A percentile compares a stretch with the other conserved stretches of the same genome.
phyloP scores from a whole-genome alignment of 1,140 invertebrate genomes.

The Ruditapes philippinarum region DNA sequence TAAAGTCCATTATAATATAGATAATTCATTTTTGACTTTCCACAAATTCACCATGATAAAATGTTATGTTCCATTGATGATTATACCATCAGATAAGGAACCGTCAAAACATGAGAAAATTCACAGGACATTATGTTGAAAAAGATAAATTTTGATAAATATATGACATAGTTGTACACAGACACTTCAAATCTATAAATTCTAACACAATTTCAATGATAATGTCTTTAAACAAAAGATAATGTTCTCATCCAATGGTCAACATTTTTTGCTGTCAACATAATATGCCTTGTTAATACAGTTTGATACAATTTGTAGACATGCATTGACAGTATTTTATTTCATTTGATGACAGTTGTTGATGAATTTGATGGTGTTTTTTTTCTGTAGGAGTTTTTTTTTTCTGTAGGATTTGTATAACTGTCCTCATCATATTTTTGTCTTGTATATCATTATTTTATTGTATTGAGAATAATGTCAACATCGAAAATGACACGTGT shows the following conservation, averaged over 20 bases:
- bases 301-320: slow-evolving; percentile 6
- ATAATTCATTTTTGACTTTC: too few species aligned
- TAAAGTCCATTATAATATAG: too few species aligned
- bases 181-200: background rate
- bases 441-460: too few species aligned
- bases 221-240: background rate
- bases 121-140: background rate
- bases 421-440: too few species aligned
- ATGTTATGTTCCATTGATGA: too few species aligned
- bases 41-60: too few species aligned
- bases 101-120: background rate
- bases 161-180: slow-evolving; percentile 6
- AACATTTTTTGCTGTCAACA: too few species aligned
- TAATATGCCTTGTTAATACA: background rate
- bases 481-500: too few species aligned
- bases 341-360: slow-evolving; percentile 12
- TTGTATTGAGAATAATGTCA: too few species aligned
- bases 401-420: background rate
- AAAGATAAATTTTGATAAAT: slow-evolving; percentile 40
- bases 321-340: slow-evolving; percentile 36
- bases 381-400: background rate
- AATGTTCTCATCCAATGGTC: background rate
- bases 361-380: background rate
- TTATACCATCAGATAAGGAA: too few species aligned
- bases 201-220: background rate